phyloP scores from a whole-genome alignment of 2,888 invertebrate species.

The Hofmannophila pseudospretella region DNA sequence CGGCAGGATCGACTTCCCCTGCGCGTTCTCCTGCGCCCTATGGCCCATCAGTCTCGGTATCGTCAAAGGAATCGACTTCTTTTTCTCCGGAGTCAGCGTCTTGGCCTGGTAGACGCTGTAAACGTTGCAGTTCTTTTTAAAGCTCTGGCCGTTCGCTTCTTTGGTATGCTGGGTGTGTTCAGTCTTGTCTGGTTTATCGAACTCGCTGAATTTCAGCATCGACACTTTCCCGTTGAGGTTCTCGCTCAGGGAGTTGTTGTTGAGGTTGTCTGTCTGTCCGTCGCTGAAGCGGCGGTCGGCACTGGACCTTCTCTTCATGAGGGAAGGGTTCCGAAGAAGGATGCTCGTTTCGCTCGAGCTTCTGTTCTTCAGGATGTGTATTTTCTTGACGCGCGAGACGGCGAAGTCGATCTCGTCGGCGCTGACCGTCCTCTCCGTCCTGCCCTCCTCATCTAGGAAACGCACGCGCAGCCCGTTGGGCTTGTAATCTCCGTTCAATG shows the following conservation, averaged over 20 bases:
- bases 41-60: constrained; percentile 61
- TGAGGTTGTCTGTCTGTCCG: constrained; percentile 48
- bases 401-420: constrained; percentile 67
- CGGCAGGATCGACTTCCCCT: constrained; percentile 52
- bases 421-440: constrained; percentile 67
- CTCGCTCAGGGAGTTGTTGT: constrained; percentile 62
- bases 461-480: constrained; percentile 62
- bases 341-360: constrained; percentile 74
- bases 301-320: constrained; percentile 56
- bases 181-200: constrained; percentile 51
- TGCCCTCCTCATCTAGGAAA: constrained; percentile 70
- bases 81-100: constrained; percentile 62
- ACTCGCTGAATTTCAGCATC: constrained; percentile 28
- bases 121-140: constrained; percentile 70
- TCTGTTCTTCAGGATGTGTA: constrained; percentile 70
- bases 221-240: constrained; percentile 53
- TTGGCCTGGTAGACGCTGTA: constrained; percentile 73
- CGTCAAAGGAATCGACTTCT: constrained; percentile 54
- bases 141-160: constrained; percentile 55
- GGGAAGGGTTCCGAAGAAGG: constrained; percentile 59
- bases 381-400: constrained; percentile 64
- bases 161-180: constrained; percentile 59
- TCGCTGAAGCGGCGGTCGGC: constrained; percentile 54
- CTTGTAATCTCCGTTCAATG: constrained; percentile 41
- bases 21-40: constrained; percentile 45